Evolutionary conservation across 2,113 vertebrate species (phyloP), one percentile per base, ranked within the genome.

Genomic region (Cyanocitta stelleri): DNA sequence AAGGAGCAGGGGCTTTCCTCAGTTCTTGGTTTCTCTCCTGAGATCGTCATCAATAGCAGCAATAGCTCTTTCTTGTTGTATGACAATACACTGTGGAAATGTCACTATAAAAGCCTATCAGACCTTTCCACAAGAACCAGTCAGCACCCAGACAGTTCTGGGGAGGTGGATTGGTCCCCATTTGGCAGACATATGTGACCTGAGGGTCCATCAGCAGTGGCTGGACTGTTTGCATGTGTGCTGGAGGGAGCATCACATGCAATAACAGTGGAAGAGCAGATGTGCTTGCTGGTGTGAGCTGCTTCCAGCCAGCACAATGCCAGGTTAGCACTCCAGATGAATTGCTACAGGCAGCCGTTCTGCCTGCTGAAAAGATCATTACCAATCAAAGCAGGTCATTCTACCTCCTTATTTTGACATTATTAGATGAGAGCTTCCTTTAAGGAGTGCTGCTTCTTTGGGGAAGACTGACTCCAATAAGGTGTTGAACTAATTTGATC

Each of bases 401-500:
- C 86, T 32, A 37, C 69, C 48, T 85, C 73, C 37, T 85, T 54
- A 35, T 81, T 82, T 87, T 17, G 63, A 62, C 32, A 27, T 32
- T 75, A 84, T 87, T 67, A 68, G 44, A 76, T 43, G 41, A 94
- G 82, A 90, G 68, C 46, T 73, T 49, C 73, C 66, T 85, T 92
- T 83, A 81, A 94, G 89, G 49, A 86, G 54, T 35, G 43, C 61
- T n/a, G 76, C 64, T 88, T 93, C 87, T 97, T 93, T 80, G 62
- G 72, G 85, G 51, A 1, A 1, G 39, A 37, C 68, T 95, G 54
- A 66, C 72, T 95, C 87, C 73, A 77, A 71, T 73, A 69, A 97
- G 54, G 87, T 27, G 71, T 68, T 97, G 93, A 96, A 97, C 91
- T 96, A 93, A 95, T 97, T 95, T 85, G 89, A 96, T 94, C 93